A percentile compares a stretch with the other conserved stretches of the same genome.
These are phyloP conservation scores for Trigoniulus corallinus DNA, from an alignment of 1,140 invertebrate genomes.

Conservation along the genomic window DNA sequence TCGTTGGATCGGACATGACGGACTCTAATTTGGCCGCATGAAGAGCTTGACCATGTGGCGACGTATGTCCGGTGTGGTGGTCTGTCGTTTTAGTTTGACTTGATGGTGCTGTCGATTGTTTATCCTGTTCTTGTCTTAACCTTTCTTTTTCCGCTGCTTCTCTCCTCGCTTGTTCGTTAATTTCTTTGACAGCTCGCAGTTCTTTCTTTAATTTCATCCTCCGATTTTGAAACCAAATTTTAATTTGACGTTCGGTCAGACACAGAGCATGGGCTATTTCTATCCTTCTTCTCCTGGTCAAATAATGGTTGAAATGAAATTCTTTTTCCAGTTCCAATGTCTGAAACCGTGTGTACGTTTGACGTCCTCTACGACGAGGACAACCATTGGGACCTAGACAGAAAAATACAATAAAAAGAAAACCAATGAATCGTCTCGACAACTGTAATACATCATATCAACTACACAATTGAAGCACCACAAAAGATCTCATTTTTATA, in stretches of 20 bases:
- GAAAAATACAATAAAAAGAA: constrained; percentile 17
- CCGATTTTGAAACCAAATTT: constrained; percentile 95
- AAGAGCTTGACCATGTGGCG: background rate
- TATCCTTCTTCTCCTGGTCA: constrained; percentile 84
- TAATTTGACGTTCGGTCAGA: constrained; percentile 89
- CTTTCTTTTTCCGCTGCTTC: constrained; percentile 78
- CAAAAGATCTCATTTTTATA: no score
- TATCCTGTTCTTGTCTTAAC: constrained; percentile 65
- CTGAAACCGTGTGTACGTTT: constrained; percentile 93
- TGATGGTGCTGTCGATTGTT: background rate
- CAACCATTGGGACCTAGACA: constrained; percentile 87
- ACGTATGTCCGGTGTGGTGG: background rate
- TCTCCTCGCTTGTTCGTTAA: constrained; percentile 78
- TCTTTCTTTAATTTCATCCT: constrained; percentile 98
- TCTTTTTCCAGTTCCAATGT: constrained; percentile 92
- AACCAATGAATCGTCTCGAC: no score
- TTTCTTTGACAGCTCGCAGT: constrained; percentile 77
- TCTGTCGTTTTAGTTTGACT: background rate
- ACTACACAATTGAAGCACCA: no score
- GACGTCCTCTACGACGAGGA: constrained; percentile 75
- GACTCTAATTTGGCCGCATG: background rate
- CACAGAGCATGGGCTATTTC: constrained; percentile 93
- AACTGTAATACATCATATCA: no score
- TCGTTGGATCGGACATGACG: background rate
- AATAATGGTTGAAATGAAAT: constrained; percentile 96